Evolutionary conservation across 2,888 invertebrate genomes (phyloP).

Genomic region (Tenthredo scrophulariae): DNA sequence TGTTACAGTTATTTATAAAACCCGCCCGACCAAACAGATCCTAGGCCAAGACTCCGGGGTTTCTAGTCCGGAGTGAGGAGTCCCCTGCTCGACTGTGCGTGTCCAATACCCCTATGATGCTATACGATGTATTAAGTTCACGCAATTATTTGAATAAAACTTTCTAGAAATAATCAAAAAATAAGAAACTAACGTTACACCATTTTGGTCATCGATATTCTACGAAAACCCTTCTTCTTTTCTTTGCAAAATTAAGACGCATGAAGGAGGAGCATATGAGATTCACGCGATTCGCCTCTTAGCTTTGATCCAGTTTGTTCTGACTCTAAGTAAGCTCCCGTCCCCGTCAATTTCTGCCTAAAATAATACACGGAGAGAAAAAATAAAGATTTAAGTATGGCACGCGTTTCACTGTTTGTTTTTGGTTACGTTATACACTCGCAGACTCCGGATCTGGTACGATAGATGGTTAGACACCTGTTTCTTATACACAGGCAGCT

Average conservation of each 20-base stretch:
- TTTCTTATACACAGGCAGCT: conserved; percentile 18
- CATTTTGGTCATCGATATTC: too few species aligned
- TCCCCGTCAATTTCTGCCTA: background rate
- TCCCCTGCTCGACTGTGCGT: conserved; percentile 14
- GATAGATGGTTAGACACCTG: conserved; percentile 44
- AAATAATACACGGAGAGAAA: background rate
- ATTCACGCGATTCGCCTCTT: background rate
- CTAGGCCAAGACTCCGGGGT: conserved; percentile 48
- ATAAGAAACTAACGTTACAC: too few species aligned
- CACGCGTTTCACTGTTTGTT: conserved; percentile 29
- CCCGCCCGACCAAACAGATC: conserved; percentile 36
- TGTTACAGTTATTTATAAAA: conserved; percentile 63
- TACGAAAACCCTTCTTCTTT: too few species aligned
- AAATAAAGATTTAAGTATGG: background rate
- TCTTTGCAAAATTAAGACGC: background rate
- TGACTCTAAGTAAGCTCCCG: background rate
- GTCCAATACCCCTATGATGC: background rate
- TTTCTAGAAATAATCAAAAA: too few species aligned
- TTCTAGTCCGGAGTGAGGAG: conserved; percentile 10
- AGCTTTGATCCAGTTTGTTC: background rate
- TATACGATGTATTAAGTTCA: background rate
- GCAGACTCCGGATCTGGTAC: background rate
- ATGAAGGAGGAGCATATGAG: background rate
- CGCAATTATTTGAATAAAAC: background rate
- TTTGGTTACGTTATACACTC: conserved; percentile 22